Base-by-base conservation (phyloP, 2,797 vertebrate genomes). In the Gallinago solitaria region DNA sequence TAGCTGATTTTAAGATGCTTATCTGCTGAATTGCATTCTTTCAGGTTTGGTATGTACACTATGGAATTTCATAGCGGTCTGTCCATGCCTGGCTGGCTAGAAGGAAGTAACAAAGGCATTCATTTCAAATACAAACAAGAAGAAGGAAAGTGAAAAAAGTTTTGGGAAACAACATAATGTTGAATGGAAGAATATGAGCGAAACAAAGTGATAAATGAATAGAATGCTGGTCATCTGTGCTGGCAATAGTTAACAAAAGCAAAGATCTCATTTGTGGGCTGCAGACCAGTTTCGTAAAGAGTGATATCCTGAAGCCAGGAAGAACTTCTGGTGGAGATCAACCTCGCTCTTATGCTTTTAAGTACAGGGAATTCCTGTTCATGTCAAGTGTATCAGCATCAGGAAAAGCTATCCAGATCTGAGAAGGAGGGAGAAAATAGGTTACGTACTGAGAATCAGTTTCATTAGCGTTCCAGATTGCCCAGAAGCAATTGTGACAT, bases 1-100 rank as follows among this genome's bases (percentile, higher is more conserved):
- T 70, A 79, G n/a, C 80, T 91, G 63, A 37, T 94, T 91, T 90
- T 79, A 79, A 84, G 83, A 63, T 86, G 33, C 9, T 88, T 96
- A 64, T 88, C 83, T 67, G n/a, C 43, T 82, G 33, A 90, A 84
- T 30, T 61, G 21, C 73, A 19, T 91, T 95, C 88, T 83, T 94
- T 93, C 7, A 1, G 23, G 43, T 87, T 90, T 88, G 70, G 27
- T 60, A 54, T 45, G 48, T 79, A 30, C 11, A 2, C 37, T 87
- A 4, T 77, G 83, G 87, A 70, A 77, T 89, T 94, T 84, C 32
- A 43, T 17, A 51, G 76, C 2, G 1, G 27, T 47, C 48, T 73
- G n/a, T 68, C 13, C 54, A 50, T 67, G 59, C 39, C 39, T 86
- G 48, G 48, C 56, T 90, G 27, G 25, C 30, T 39, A 43, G 25